Percentiles rank a stretch among this genome's conserved stretches.
These are phyloP conservation scores for Spodoptera exigua DNA, from an alignment of 2,888 invertebrate species.

Conservation along the genomic window DNA sequence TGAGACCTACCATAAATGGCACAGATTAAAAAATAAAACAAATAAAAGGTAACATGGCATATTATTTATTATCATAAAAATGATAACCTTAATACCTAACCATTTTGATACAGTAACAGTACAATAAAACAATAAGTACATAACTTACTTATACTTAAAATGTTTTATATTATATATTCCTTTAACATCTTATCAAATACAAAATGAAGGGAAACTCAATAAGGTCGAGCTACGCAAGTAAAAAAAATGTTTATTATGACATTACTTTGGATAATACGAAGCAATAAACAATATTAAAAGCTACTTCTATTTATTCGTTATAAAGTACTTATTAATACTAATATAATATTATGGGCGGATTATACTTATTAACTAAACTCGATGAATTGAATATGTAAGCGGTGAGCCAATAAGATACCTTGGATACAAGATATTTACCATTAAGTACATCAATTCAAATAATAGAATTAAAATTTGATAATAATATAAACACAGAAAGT, in stretches of 20 bases:
- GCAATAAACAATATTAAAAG: conserved; percentile 29
- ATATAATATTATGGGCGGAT: conserved; percentile 24
- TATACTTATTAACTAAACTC: too few relatives aligned
- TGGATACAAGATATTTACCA: too few relatives aligned
- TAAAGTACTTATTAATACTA: not conserved
- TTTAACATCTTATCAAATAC: conserved; percentile 9
- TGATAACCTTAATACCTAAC: conserved; percentile 56
- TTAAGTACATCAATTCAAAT: too few relatives aligned
- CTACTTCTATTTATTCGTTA: conserved; percentile 9
- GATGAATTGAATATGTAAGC: too few relatives aligned
- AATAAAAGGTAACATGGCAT: conserved; percentile 76
- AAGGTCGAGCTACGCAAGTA: conserved; percentile 8
- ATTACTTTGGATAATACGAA: conserved; percentile 77
- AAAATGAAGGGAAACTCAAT: conserved; percentile 11
- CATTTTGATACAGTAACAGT: conserved; percentile 49
- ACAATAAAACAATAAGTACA: conserved; percentile 51
- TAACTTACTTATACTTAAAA: conserved; percentile 32
- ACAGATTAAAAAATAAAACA: conserved; percentile 52
- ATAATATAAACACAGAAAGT: too few relatives aligned
- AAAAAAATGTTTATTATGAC: conserved; percentile 77
- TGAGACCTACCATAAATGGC: too few relatives aligned
- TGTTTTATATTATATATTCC: conserved; percentile 24
- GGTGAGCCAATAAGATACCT: too few relatives aligned
- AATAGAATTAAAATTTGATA: too few relatives aligned
- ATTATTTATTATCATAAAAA: conserved; percentile 77